Evolutionary conservation across 2,888 invertebrate genomes (phyloP), one percentile per base, ranked within the genome.

Genomic region (Sisyra nigra): DNA sequence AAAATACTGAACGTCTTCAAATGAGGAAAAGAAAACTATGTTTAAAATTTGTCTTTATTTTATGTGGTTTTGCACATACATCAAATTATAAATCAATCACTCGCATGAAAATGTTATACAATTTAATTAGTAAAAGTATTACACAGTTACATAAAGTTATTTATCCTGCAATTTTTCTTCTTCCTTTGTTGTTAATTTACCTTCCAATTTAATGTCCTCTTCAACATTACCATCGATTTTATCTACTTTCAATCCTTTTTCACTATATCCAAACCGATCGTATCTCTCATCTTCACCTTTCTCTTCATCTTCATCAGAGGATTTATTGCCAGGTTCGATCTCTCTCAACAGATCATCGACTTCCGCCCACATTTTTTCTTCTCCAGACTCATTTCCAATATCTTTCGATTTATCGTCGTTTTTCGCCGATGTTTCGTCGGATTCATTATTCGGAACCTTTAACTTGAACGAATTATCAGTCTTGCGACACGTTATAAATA

Each of bases 301-400:
- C 48, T 79, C 80, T 49, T 77, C 81, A 50, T 80, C 81, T 49
- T 76, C 76, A 49, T 74, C 76, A 35, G 75, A 76, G 2, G 67
- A 67, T 45, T 69, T 69, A 32, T 58, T 60, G 0, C 76, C 72
- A 0, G 67, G 65, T 49, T 76, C 78, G 19, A 73, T 76, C 56
- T 77, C 79, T 10, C 80, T 72, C 30, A 85, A 62, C 42, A 85
- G 66, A 54, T 83, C 83, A 57, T 84, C 83, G 24, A 84, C 82
- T 58, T 83, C 83, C 18, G 80, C 82, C 84, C 84, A 84, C 44
- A 81, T 55, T 54, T 82, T 80, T 52, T 81, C 81, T 51, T 78
- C 76, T 11, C 9, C 33, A 18, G 19, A 33, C 31, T 67, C 75
- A 18, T 65, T 65, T n/a, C 62, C 66, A 18, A 59, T 59, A n/a